phyloP scores from a whole-genome alignment of 2,888 invertebrate species.

The Drosophila macrospina region DNA sequence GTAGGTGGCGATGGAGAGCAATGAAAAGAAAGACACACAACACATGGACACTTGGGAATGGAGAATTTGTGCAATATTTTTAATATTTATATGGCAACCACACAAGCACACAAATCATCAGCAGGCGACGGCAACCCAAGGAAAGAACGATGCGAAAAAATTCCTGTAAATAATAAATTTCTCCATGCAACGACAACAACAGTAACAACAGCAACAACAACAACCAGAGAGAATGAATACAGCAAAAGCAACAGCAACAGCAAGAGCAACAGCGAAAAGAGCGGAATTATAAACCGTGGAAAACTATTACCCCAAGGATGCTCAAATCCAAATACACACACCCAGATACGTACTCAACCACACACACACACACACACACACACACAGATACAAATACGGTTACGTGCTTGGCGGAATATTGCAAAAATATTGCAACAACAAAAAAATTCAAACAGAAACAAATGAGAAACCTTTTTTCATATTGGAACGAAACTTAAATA shows the following conservation, averaged over 20 bases:
- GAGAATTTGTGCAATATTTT: constrained; percentile 76
- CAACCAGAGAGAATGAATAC: constrained; percentile 12
- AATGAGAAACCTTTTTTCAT: not conserved
- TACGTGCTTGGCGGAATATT: constrained; percentile 74
- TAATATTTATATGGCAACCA: constrained; percentile 80
- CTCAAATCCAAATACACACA: constrained; percentile 74
- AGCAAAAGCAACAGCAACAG: constrained; percentile 18
- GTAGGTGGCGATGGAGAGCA: constrained; percentile 3
- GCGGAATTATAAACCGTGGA: constrained; percentile 81
- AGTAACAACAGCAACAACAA: constrained; percentile 14
- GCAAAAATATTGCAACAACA: constrained; percentile 72
- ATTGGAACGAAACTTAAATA: constrained; percentile 24
- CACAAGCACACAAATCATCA: constrained; percentile 79
- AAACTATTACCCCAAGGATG: constrained; percentile 80
- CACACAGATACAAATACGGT: constrained; percentile 59
- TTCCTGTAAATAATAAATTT: constrained; percentile 79
- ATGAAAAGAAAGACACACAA: constrained; percentile 34
- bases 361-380: constrained; percentile 21
- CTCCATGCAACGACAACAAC: constrained; percentile 42
- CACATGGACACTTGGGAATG: constrained; percentile 61
- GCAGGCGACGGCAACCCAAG: constrained; percentile 65
- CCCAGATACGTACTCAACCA: constrained; percentile 16
- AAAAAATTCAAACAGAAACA: constrained; percentile 37
- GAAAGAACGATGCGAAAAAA: constrained; percentile 58
- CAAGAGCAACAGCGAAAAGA: constrained; percentile 54